Evolutionary conservation across 1,140 invertebrate species (phyloP).

Genomic region (Tetramorium parvispinum): DNA sequence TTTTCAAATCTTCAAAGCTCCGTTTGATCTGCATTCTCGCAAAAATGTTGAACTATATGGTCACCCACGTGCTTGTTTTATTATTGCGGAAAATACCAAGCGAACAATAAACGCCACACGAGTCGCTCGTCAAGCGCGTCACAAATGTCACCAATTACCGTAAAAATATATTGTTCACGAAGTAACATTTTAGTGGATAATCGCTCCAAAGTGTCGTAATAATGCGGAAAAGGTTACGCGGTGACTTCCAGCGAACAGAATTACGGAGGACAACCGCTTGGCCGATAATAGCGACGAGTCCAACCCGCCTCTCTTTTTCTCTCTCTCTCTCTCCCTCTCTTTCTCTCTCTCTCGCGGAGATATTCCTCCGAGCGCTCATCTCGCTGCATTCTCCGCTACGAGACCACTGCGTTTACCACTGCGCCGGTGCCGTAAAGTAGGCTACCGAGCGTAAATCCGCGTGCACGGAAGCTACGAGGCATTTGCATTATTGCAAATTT

Average conservation of each 20-base stretch:
- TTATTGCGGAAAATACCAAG: slow-evolving; percentile 19
- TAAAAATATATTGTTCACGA: slow-evolving; percentile 61
- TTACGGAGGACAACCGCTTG: slow-evolving; percentile 26
- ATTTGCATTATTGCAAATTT: slow-evolving; percentile 85
- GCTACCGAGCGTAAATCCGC: slow-evolving; percentile 78
- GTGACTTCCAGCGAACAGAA: slow-evolving; percentile 45
- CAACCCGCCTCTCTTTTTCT: background rate
- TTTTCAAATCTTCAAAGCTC: background rate
- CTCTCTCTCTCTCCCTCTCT: slow-evolving; percentile 7
- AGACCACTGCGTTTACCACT: slow-evolving; percentile 58
- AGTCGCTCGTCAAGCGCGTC: slow-evolving; percentile 34
- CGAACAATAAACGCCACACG: slow-evolving; percentile 10
- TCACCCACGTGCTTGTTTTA: slow-evolving; percentile 8
- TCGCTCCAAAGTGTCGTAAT: slow-evolving; percentile 18
- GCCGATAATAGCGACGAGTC: slow-evolving; percentile 41
- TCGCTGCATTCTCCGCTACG: slow-evolving; percentile 54
- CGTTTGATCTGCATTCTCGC: background rate
- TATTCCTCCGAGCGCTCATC: slow-evolving; percentile 61
- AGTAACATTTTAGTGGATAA: slow-evolving; percentile 70
- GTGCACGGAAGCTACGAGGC: slow-evolving; percentile 72
- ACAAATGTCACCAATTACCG: slow-evolving; percentile 60
- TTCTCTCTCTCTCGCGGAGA: slow-evolving; percentile 15
- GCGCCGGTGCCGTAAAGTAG: slow-evolving; percentile 78
- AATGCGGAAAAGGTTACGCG: slow-evolving; percentile 59
- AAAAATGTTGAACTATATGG: background rate